Evolutionary conservation across 2,797 vertebrate genomes (phyloP).

Genomic region (Miichthys miiuy): DNA sequence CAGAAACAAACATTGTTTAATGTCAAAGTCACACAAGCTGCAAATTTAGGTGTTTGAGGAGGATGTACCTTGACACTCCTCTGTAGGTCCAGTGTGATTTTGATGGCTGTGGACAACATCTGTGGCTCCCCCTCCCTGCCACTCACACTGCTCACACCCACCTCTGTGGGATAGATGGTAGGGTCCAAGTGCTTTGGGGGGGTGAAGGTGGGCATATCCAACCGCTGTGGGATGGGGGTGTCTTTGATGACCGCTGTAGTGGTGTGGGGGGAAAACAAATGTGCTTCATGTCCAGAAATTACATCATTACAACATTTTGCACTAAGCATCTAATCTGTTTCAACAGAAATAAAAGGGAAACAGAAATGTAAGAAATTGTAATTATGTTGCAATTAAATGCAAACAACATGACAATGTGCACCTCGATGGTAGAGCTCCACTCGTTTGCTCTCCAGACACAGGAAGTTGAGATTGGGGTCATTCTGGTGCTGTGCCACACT

Average conservation of each 20-base stretch:
- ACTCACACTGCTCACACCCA: constrained; percentile 87
- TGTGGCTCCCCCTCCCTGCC: constrained; percentile 82
- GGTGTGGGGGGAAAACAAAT: background rate
- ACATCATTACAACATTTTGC: background rate
- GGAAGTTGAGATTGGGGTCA: constrained; percentile 89
- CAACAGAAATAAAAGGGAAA: background rate
- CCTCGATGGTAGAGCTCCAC: constrained; percentile 92
- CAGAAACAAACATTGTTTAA: background rate
- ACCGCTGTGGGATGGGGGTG: constrained; percentile 79
- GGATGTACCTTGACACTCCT: constrained; percentile 89
- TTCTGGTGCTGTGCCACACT: constrained; percentile 92
- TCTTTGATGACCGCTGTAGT: constrained; percentile 87
- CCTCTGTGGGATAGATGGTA: constrained; percentile 92
- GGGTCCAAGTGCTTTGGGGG: constrained; percentile 87
- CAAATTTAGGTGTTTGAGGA: background rate
- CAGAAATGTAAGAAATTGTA: background rate
- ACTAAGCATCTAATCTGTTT: background rate
- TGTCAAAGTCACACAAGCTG: background rate
- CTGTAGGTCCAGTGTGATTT: constrained; percentile 90
- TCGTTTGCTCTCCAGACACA: constrained; percentile 90
- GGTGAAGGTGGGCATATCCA: constrained; percentile 89
- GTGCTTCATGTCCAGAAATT: background rate
- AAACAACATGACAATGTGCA: constrained; percentile 53
- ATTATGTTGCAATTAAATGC: background rate
- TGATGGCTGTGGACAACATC: constrained; percentile 93